phyloP scores from a whole-genome alignment of 2,888 invertebrate genomes.

The Apamea monoglypha region DNA sequence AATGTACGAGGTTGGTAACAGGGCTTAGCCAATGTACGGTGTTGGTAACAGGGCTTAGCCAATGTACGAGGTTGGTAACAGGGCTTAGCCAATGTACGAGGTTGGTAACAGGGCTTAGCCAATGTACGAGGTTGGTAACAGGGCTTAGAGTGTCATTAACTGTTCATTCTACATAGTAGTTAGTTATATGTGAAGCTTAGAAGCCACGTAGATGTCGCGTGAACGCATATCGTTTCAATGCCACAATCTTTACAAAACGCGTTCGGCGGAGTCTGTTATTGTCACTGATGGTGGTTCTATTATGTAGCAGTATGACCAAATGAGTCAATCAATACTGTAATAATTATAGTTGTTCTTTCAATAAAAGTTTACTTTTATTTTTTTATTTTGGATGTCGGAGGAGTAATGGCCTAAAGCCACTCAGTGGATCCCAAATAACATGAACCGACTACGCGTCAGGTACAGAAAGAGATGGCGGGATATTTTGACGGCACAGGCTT shows the following conservation, averaged over 20 bases:
- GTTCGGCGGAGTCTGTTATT: neutral
- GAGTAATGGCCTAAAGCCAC: neutral
- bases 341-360: neutral
- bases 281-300: neutral
- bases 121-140: too few species aligned
- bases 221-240: neutral
- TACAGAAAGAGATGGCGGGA: too few species aligned
- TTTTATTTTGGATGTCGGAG: neutral
- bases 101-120: too few species aligned
- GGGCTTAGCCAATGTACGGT: too few species aligned
- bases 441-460: too few species aligned
- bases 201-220: neutral
- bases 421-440: neutral
- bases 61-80: too few species aligned
- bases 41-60: too few species aligned
- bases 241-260: neutral
- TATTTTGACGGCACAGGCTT: neutral
- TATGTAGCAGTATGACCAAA: neutral
- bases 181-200: neutral
- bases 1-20: too few species aligned
- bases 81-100: too few species aligned
- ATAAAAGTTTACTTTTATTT: neutral
- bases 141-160: neutral
- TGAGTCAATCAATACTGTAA: neutral
- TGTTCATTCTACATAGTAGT: neutral